A percentile compares a stretch with the other conserved stretches of the same genome.
phyloP scores from a whole-genome alignment of 2,888 invertebrate species.

The Xestoiulus laeticollis region DNA sequence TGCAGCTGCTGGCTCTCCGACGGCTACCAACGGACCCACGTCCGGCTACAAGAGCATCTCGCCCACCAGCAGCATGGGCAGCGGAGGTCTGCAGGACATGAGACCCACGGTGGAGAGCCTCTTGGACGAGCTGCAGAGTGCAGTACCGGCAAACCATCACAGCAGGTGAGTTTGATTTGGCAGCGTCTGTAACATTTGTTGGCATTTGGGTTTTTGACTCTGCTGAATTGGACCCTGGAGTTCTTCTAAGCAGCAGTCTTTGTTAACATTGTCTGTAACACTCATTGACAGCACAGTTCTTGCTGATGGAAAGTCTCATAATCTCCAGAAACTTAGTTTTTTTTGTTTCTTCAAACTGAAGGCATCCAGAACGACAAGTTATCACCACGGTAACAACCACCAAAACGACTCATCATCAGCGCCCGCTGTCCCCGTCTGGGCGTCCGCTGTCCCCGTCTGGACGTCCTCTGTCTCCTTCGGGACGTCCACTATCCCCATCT shows the following conservation, averaged over 20 bases:
- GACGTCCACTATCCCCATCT: conserved; percentile 57
- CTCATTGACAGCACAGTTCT: too few relatives aligned
- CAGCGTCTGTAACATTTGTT: too few relatives aligned
- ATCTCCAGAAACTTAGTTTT: not conserved
- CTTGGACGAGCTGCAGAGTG: conserved; percentile 77
- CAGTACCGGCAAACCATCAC: conserved; percentile 59
- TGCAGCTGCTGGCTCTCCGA: conserved; percentile 18
- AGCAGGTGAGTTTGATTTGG: not conserved
- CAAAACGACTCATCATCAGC: conserved; percentile 43
- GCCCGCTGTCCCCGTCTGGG: conserved; percentile 65
- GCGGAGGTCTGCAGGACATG: conserved; percentile 49
- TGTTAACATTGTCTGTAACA: too few relatives aligned
- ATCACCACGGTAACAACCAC: conserved; percentile 52
- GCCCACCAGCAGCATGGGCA: conserved; percentile 52
- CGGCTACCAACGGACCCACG: not conserved
- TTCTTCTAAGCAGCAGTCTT: too few relatives aligned
- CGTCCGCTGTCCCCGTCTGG: not conserved
- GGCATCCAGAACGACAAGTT: conserved; percentile 45
- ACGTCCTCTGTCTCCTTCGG: conserved; percentile 57
- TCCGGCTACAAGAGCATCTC: conserved; percentile 50
- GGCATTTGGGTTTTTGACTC: too few relatives aligned
- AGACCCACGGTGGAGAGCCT: conserved; percentile 89
- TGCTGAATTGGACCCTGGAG: too few relatives aligned
- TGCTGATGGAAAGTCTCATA: not conserved
- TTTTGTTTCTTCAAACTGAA: not conserved